Evolutionary conservation across 2,888 invertebrate genomes (phyloP).

Genomic region (Sinopyrophorus schimmeli): DNA sequence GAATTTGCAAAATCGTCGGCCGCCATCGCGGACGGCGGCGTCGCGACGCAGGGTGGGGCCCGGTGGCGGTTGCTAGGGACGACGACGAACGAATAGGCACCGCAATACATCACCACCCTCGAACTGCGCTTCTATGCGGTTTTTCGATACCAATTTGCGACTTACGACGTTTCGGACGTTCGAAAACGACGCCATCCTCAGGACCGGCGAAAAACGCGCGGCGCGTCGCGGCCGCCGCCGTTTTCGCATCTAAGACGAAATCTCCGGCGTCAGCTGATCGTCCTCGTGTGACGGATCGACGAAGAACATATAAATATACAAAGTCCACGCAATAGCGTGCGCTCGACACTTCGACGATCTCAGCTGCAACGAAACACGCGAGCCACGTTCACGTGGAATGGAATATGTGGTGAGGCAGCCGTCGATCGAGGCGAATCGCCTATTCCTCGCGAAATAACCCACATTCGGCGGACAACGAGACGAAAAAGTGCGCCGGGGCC

Average conservation of each 20-base stretch:
- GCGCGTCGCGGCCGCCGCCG: not conserved
- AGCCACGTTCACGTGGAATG: slow-evolving; percentile 33
- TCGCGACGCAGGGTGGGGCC: slow-evolving; percentile 40
- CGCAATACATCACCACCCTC: slow-evolving; percentile 33
- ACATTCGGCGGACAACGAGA: too few species aligned
- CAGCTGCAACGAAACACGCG: slow-evolving; percentile 42
- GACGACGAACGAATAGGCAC: slow-evolving; percentile 37
- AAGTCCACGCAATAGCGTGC: slow-evolving; percentile 52
- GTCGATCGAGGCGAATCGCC: slow-evolving; percentile 26
- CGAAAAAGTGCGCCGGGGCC: too few species aligned
- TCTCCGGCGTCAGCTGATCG: slow-evolving; percentile 46
- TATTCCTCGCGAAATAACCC: too few species aligned
- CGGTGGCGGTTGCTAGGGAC: slow-evolving; percentile 40
- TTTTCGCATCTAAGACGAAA: slow-evolving; percentile 2
- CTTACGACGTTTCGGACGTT: too few species aligned
- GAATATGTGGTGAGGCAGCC: slow-evolving; percentile 27
- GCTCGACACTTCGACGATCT: slow-evolving; percentile 43
- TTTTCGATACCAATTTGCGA: too few species aligned
- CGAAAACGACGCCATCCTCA: too few species aligned
- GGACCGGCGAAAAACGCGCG: not conserved
- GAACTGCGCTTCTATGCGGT: slow-evolving; percentile 15
- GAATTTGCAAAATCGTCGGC: slow-evolving; percentile 36
- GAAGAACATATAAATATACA: slow-evolving; percentile 50
- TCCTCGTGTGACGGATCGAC: slow-evolving; percentile 45
- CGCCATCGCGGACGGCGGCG: slow-evolving; percentile 42